phyloP scores from a whole-genome alignment of 2,113 vertebrate genomes.

The Phylloscopus trochilus region DNA sequence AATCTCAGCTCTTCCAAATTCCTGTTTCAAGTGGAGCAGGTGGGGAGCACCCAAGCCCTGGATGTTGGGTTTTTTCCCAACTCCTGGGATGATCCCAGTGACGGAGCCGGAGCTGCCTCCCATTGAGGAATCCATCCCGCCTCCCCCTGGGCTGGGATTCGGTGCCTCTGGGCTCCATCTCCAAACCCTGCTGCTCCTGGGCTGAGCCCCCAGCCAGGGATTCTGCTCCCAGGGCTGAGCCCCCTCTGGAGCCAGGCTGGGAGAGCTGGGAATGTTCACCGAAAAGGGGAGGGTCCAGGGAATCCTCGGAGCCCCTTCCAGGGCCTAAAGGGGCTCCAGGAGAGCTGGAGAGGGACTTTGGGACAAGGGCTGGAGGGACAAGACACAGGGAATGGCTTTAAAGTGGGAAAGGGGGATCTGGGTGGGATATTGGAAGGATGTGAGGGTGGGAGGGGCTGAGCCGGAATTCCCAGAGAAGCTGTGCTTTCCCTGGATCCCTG shows the following conservation, averaged over 20 bases:
- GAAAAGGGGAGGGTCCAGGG: not conserved
- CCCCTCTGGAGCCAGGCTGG: not conserved
- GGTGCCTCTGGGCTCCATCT: too few species aligned
- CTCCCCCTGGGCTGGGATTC: not conserved
- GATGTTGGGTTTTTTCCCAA: not conserved
- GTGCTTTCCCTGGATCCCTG: not conserved
- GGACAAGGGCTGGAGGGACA: not conserved
- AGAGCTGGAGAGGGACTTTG: not conserved
- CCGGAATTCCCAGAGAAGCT: not conserved
- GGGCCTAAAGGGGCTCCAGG: not conserved
- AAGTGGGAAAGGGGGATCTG: not conserved
- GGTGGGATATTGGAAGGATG: not conserved
- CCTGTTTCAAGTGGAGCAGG: not conserved
- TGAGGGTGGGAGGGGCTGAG: not conserved
- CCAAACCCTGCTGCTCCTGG: not conserved
- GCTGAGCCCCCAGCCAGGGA: too few species aligned
- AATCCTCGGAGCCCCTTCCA: not conserved
- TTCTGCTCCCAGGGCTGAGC: not conserved
- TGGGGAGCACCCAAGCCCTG: too few species aligned
- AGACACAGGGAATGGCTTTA: too few species aligned
- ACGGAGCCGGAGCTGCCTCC: not conserved
- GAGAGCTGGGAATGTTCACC: not conserved
- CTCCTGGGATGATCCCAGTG: not conserved
- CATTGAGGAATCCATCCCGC: not conserved
- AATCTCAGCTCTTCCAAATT: not conserved